Base-by-base conservation (phyloP, 2,797 vertebrate genomes). In the Margarornis squamiger region DNA sequence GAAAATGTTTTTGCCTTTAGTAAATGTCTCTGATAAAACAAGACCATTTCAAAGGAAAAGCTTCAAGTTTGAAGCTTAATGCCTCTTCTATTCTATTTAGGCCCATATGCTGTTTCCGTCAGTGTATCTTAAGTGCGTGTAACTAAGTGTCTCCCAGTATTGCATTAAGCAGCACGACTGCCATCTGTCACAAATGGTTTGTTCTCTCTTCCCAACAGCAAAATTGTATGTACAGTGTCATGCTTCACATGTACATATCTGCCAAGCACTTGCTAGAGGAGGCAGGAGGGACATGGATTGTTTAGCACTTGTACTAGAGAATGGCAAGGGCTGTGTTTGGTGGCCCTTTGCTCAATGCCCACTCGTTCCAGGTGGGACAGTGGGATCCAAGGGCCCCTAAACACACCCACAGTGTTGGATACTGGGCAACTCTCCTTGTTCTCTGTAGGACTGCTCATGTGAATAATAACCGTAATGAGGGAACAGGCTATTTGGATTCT, bases 121-220 rank as follows among this genome's bases (percentile, higher is more conserved):
- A 22, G 71, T 49, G 63, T 41, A 32, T 20, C 86, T 74, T 52
- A 22, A 86, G 70, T 29, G 88, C 68, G 62, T 90, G 65, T 86
- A 91, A 80, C 84, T 38, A 23, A 76, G 83, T 32, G 67, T 82
- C 74, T 87, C 21, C 74, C 77, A 45, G 74, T 11, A 4, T 18
- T 57, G 84, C 90, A 29, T 74, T 51, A 29, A 87, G 80, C 93
- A 88, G 86, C 80, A 84, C 0, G 2, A 32, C 59, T 74, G 34
- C 80, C 94, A 89, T 92, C 86, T 96, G 83, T 77, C 93, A 96
- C 74, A 57, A 67, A 34, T 41, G 57, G 52, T 68, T 92, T 83
- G 57, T 89, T 79, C 83, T 85, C 57, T 27, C 36, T 36, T 61
- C 94, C 83, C 83, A 71, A 20, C 48, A 84, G 52, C 67, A 85